phyloP scores from a whole-genome alignment of 2,797 vertebrate species.

The Austrolebias charrua region DNA sequence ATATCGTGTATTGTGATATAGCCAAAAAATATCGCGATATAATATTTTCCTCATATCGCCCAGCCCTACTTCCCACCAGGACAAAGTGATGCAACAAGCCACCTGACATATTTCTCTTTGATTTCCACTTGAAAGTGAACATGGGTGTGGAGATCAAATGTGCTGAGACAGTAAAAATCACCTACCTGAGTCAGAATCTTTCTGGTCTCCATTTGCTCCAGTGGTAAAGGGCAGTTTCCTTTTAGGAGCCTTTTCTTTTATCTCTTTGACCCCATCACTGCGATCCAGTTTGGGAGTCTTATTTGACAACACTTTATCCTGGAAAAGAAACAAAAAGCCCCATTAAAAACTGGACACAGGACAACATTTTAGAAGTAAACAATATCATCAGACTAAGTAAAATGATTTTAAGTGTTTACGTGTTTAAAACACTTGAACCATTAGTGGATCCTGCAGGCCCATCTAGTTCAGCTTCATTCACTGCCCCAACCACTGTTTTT shows the following conservation, averaged over 20 bases:
- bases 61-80: too few relatives aligned
- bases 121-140: constrained; percentile 32
- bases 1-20: too few relatives aligned
- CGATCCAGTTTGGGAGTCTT: constrained; percentile 98
- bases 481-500: constrained; percentile 44
- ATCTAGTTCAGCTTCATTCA: constrained; percentile 5
- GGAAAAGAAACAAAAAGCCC: constrained; percentile 38
- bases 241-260: constrained; percentile 97
- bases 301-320: constrained; percentile 99
- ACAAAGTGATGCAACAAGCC: constrained; percentile 42
- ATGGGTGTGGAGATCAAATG: constrained; percentile 4
- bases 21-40: too few relatives aligned
- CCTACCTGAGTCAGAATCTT: constrained; percentile 98
- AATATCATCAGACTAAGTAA: constrained; percentile 4
- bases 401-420: background rate
- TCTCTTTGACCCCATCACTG: constrained; percentile 96
- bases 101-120: constrained; percentile 5
- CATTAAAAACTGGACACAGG: constrained; percentile 2
- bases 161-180: background rate
- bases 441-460: constrained; percentile 6
- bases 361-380: background rate
- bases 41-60: too few relatives aligned
- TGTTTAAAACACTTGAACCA: background rate
- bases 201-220: constrained; percentile 99
- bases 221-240: constrained; percentile 97